These are phyloP conservation scores for Fundulus diaphanus DNA, from an alignment of 2,797 vertebrate genomes.

Conservation along the genomic window DNA sequence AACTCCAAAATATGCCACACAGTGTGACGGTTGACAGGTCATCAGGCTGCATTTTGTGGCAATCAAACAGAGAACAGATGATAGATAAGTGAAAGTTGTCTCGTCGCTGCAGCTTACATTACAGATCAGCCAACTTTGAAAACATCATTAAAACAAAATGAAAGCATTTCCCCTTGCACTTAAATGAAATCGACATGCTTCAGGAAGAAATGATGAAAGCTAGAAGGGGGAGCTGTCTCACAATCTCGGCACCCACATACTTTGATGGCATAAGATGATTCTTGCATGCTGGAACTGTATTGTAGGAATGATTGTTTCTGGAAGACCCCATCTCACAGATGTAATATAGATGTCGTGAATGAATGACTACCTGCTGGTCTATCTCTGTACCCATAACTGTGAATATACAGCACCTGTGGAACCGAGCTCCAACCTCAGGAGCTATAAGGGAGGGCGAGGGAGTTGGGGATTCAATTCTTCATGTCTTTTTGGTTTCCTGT, in stretches of 20 bases:
- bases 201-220: constrained; percentile 76
- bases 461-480: constrained; percentile 53
- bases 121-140: constrained; percentile 81
- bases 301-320: constrained; percentile 76
- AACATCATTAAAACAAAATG: constrained; percentile 86
- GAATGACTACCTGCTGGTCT: constrained; percentile 76
- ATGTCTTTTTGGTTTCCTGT: constrained; percentile 52
- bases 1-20: constrained; percentile 48
- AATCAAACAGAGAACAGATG: constrained; percentile 52
- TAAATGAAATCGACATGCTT: constrained; percentile 82
- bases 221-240: constrained; percentile 75
- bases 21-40: constrained; percentile 51
- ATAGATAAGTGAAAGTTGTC: constrained; percentile 60
- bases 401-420: constrained; percentile 71
- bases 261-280: constrained; percentile 79
- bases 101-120: constrained; percentile 61
- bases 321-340: constrained; percentile 77
- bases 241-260: constrained; percentile 81
- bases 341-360: constrained; percentile 81
- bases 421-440: constrained; percentile 39
- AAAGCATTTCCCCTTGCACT: constrained; percentile 78
- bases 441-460: constrained; percentile 44
- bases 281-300: constrained; percentile 72
- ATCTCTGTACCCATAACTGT: constrained; percentile 67
- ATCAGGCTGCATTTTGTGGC: constrained; percentile 51